Percentiles rank a stretch among this genome's conserved stretches.
These are phyloP conservation scores for Anagrus nilaparvatae DNA, from an alignment of 1,140 invertebrate species.

Conservation along the genomic window DNA sequence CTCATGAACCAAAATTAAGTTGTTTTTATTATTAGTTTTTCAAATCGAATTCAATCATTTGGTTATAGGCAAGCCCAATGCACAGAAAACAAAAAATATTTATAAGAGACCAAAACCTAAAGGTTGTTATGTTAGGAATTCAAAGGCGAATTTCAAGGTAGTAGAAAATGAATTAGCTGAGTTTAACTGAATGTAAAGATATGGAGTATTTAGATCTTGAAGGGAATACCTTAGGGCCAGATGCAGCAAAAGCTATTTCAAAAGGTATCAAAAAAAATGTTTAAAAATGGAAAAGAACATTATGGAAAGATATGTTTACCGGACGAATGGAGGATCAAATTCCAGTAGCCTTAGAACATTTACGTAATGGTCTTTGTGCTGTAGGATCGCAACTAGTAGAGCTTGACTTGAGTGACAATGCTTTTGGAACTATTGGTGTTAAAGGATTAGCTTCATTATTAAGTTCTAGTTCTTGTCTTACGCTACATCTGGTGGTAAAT, in stretches of 20 bases:
- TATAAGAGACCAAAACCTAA: slow-evolving; percentile 69
- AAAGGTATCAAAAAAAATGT: slow-evolving; percentile 65
- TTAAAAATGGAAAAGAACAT: slow-evolving; percentile 64
- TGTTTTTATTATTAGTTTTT: neutral
- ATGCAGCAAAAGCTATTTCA: slow-evolving; percentile 75
- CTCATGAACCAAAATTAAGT: no score
- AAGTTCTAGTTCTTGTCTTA: slow-evolving; percentile 72
- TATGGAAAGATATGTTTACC: slow-evolving; percentile 97
- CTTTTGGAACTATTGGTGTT: slow-evolving; percentile 93
- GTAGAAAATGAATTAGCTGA: slow-evolving; percentile 53
- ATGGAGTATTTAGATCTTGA: slow-evolving; percentile 73
- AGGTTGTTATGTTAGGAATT: slow-evolving; percentile 52
- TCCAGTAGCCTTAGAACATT: slow-evolving; percentile 69
- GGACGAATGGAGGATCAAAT: slow-evolving; percentile 91
- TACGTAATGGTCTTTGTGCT: slow-evolving; percentile 71
- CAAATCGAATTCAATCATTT: slow-evolving; percentile 48
- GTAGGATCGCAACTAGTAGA: slow-evolving; percentile 71
- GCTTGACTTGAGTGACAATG: slow-evolving; percentile 95
- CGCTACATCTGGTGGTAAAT: slow-evolving; percentile 71
- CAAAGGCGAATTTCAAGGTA: slow-evolving; percentile 63
- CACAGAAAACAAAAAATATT: slow-evolving; percentile 51
- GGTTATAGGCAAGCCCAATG: slow-evolving; percentile 44
- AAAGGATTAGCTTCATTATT: slow-evolving; percentile 78
- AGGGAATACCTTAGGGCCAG: slow-evolving; percentile 87
- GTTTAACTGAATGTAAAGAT: slow-evolving; percentile 56